phyloP scores from a whole-genome alignment of 1,140 invertebrate genomes.

The Hylyphantes graminicola region DNA sequence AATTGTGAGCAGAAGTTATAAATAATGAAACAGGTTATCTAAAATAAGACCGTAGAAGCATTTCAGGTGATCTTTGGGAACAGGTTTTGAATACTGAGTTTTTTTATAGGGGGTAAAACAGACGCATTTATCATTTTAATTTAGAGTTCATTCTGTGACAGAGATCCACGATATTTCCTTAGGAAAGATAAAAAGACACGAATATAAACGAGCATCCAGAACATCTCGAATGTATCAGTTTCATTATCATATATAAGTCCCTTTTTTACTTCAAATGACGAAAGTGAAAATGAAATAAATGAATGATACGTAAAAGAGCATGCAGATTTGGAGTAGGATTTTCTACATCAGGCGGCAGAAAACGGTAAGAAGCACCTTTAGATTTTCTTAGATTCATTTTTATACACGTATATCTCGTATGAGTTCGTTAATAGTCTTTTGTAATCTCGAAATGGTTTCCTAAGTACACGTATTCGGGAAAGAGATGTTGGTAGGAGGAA shows the following conservation, averaged over 20 bases:
- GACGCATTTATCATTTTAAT: conserved; percentile 10
- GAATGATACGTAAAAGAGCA: conserved; percentile 53
- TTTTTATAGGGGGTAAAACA: conserved; percentile 12
- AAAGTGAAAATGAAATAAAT: conserved; percentile 50
- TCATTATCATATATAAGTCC: conserved; percentile 11
- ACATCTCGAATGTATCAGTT: neutral
- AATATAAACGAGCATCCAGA: conserved; percentile 41
- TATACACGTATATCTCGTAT: conserved; percentile 51
- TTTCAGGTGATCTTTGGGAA: conserved; percentile 39
- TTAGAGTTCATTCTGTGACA: conserved; percentile 20
- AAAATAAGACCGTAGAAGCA: conserved; percentile 18
- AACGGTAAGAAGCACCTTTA: conserved; percentile 56
- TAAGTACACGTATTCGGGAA: conserved; percentile 14
- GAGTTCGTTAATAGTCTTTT: conserved; percentile 28
- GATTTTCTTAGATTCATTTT: conserved; percentile 47
- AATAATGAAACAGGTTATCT: neutral
- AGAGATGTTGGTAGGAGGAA: conserved; percentile 20
- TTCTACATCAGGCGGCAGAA: conserved; percentile 58
- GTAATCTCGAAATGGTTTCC: conserved; percentile 37
- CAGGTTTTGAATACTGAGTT: conserved; percentile 48
- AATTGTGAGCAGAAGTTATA: conserved; percentile 54
- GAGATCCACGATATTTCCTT: conserved; percentile 32
- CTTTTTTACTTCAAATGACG: conserved; percentile 42
- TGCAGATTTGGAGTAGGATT: conserved; percentile 40
- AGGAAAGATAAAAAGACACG: conserved; percentile 54